phyloP scores from a whole-genome alignment of 2,797 vertebrate genomes.

The Pangasius macronema region DNA sequence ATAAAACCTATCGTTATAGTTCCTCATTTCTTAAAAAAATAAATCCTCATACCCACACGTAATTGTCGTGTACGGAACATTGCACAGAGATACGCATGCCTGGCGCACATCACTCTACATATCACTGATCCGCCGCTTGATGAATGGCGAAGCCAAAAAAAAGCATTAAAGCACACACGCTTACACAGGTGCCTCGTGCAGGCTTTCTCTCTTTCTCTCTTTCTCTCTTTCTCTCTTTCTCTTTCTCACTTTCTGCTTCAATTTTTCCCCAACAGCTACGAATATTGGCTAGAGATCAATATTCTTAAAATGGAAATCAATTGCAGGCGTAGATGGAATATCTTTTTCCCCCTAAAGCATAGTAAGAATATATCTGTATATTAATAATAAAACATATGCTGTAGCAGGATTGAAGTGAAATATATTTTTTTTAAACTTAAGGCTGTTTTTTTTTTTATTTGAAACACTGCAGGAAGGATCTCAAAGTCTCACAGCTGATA shows the following conservation, averaged over 20 bases:
- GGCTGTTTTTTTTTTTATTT: not conserved
- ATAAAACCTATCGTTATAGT: conserved; percentile 41
- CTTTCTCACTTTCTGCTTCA: not conserved
- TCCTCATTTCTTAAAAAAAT: conserved; percentile 33
- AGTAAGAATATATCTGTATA: not conserved
- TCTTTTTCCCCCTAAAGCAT: not conserved
- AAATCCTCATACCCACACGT: not conserved
- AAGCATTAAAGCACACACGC: not conserved
- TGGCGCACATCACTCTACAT: not conserved
- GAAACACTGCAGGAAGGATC: not conserved
- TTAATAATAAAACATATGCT: not conserved
- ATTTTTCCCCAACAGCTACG: not conserved
- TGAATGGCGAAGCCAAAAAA: not conserved
- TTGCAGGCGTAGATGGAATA: not conserved
- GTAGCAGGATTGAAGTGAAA: not conserved
- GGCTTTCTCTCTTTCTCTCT: not conserved
- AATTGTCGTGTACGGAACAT: conserved; percentile 13
- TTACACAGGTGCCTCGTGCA: not conserved
- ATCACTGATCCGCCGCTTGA: not conserved
- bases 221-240: not conserved
- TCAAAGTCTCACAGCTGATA: not conserved
- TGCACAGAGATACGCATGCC: not conserved
- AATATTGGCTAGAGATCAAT: conserved; percentile 1
- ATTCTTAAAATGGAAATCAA: not conserved
- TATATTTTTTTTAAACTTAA: not conserved